phyloP scores from a whole-genome alignment of 2,888 invertebrate species.

The Griposia aprilina region DNA sequence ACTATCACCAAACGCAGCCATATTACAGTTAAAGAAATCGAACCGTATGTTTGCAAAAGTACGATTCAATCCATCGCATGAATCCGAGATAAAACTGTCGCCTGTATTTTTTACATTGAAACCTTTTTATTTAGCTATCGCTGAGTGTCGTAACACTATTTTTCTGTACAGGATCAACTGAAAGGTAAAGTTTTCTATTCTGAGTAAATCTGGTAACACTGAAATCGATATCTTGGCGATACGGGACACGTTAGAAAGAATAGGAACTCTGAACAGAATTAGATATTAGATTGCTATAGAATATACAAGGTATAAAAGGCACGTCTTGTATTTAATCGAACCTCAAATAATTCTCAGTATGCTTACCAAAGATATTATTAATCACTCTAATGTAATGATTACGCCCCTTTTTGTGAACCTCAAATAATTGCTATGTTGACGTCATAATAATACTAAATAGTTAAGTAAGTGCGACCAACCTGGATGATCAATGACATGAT shows the following conservation, averaged over 20 bases:
- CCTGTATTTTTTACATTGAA: constrained; percentile 42
- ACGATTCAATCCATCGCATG: constrained; percentile 10
- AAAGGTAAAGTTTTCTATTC: constrained; percentile 10
- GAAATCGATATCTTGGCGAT: constrained; percentile 20
- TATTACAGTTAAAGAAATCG: background rate
- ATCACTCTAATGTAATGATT: no score
- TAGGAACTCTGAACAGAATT: background rate
- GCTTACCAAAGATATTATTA: background rate
- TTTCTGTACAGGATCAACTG: constrained; percentile 38
- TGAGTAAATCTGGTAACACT: constrained; percentile 7
- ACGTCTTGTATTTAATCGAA: background rate
- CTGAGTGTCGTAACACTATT: constrained; percentile 35
- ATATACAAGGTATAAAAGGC: background rate
- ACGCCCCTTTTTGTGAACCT: no score
- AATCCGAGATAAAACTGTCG: constrained; percentile 35
- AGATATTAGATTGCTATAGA: no score
- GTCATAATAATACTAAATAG: no score
- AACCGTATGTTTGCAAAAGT: constrained; percentile 10
- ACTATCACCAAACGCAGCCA: background rate
- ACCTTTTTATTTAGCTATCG: constrained; percentile 30
- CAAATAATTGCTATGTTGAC: background rate
- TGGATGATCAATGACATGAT: no score
- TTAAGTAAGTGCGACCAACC: no score
- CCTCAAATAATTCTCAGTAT: background rate
- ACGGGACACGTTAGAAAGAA: background rate